Base-by-base conservation (phyloP, 1,140 invertebrate genomes). In the Danaus melanippus region DNA sequence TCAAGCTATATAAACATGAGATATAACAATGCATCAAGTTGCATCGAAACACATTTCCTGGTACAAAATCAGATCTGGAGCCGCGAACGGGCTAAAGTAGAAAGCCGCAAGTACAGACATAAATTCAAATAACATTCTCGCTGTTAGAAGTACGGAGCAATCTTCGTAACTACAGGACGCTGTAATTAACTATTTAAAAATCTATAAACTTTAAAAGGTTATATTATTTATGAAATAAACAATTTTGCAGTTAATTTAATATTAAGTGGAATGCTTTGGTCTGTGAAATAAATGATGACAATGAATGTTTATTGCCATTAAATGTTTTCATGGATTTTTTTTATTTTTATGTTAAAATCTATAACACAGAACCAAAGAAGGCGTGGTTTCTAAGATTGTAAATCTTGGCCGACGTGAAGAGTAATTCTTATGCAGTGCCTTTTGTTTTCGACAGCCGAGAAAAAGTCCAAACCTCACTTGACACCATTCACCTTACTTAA, bases 381-480 rank as follows among this genome's bases (percentile, higher is more conserved):
- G 15, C 17, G 39, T 17, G 41, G 53, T 50, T 56, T 50, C 47
- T 50, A 32, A 56, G 49, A 57, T 58, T 58, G 45, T 42, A 42
- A 52, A 44, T 57, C 49, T 58, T 42, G 39, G 47, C 48, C 50
- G 50, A 52, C 56, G 75, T 71, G 53, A 71, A 73, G 67, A n/a
- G 42, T 65, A 68, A 68, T 62, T 66, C 53, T 59, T 57, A 53
- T 45, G 58, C 49, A 74, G 66, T 74, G 61, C 69, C 69, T 68
- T 82, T 84, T 84, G 79, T 84, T 79, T 75, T 67, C 68, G 62
- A 72, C 76, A 71, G 71, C 51, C 70, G 56, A 71, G 50, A 67
- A 77, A 71, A 73, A 67, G 71, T 71, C 67, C 60, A 67, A 81
- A 76, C 74, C 80, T 73, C 74, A 75, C 79, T 82, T 79, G 79